A percentile compares a stretch with the other conserved stretches of the same genome.
These are phyloP conservation scores for Athripsodes cinereus DNA, from an alignment of 2,888 invertebrate species.

Conservation along the genomic window DNA sequence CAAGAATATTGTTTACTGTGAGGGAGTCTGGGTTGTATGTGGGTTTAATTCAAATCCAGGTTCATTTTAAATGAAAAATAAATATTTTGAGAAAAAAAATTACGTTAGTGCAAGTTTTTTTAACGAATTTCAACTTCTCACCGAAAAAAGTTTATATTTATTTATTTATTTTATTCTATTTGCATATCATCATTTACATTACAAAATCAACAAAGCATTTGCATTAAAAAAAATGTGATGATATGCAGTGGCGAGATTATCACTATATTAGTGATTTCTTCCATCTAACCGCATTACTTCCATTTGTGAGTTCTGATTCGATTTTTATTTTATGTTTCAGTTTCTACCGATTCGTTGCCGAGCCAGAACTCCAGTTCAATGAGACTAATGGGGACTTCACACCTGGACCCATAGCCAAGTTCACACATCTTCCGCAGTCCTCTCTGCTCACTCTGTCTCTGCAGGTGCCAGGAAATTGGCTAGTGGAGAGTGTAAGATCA, in stretches of 20 bases:
- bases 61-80: too few relatives aligned
- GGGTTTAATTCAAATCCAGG: too few relatives aligned
- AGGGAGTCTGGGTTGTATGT: too few relatives aligned
- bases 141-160: neutral
- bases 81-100: too few relatives aligned
- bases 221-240: too few relatives aligned
- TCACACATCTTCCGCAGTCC: constrained; percentile 84
- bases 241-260: too few relatives aligned
- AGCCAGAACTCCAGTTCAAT: constrained; percentile 77
- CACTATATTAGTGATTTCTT: too few relatives aligned
- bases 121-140: neutral
- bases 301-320: too few relatives aligned
- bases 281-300: too few relatives aligned
- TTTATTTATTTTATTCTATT: neutral
- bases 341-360: constrained; percentile 92
- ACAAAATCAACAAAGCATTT: neutral
- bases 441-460: constrained; percentile 76
- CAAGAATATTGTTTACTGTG: too few relatives aligned
- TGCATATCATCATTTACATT: neutral
- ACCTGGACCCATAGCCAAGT: constrained; percentile 76
- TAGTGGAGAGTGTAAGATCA: constrained; percentile 87
- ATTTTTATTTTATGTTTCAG: constrained; percentile 55
- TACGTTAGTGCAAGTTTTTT: too few relatives aligned
- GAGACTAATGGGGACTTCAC: constrained; percentile 59
- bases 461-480: constrained; percentile 91